Evolutionary conservation across 2,113 vertebrate genomes (phyloP).

Genomic region (Grammomys dolichurus): DNA sequence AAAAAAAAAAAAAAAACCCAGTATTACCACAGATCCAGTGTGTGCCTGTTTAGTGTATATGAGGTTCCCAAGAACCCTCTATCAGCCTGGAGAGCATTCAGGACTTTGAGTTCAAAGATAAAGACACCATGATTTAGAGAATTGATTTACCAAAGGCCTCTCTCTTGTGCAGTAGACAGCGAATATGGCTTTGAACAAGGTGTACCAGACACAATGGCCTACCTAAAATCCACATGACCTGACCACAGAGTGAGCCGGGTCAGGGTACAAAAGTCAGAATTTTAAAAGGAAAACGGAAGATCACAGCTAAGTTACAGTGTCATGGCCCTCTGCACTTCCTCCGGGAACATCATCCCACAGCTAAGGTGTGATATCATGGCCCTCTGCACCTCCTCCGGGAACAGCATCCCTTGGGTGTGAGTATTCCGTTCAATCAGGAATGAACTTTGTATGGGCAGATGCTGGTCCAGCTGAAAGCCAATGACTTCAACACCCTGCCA

Average conservation of each 20-base stretch:
- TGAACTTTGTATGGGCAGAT: constrained; percentile 30
- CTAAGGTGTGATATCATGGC: too few species aligned
- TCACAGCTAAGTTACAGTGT: too few species aligned
- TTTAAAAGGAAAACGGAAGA: constrained; percentile 19
- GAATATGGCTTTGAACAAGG: not conserved
- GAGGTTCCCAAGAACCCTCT: not conserved
- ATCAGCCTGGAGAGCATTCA: not conserved
- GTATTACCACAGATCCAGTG: not conserved
- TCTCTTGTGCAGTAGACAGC: not conserved
- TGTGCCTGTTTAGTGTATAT: too few species aligned
- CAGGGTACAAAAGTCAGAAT: not conserved
- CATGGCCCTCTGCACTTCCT: too few species aligned
- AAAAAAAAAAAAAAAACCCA: too few species aligned
- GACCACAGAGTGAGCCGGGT: constrained; percentile 1
- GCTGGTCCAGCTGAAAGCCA: not conserved
- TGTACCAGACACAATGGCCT: not conserved
- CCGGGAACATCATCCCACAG: too few species aligned
- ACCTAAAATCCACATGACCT: not conserved
- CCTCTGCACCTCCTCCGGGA: not conserved
- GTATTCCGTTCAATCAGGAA: not conserved
- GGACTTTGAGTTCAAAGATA: not conserved
- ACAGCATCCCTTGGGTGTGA: not conserved
- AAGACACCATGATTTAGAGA: not conserved
- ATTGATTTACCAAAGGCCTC: not conserved
- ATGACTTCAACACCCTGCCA: constrained; percentile 29